phyloP scores from a whole-genome alignment of 1,140 invertebrate genomes.

The Physella acuta region DNA sequence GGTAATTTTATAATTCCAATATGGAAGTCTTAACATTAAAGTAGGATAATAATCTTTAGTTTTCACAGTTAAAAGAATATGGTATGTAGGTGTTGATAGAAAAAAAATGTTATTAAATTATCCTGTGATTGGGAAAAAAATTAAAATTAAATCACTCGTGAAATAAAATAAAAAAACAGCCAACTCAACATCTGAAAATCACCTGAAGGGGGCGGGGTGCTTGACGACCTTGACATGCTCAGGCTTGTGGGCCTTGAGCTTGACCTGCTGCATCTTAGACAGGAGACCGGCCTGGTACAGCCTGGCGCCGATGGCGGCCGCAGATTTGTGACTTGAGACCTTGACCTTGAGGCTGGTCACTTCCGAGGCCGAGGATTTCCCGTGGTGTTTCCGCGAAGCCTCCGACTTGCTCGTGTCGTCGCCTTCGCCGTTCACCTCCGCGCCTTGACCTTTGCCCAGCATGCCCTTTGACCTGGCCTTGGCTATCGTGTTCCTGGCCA shows the following conservation, averaged over 20 bases:
- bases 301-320: conserved; percentile 7
- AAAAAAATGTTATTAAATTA: too few relatives aligned
- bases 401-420: neutral
- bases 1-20: too few relatives aligned
- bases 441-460: conserved; percentile 1
- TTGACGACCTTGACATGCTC: conserved; percentile 14
- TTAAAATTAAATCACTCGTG: too few relatives aligned
- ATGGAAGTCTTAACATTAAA: too few relatives aligned
- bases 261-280: conserved; percentile 11
- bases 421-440: neutral
- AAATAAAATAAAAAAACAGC: too few relatives aligned
- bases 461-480: conserved; percentile 7
- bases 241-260: neutral
- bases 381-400: neutral
- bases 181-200: too few relatives aligned
- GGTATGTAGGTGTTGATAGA: too few relatives aligned
- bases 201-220: conserved; percentile 19
- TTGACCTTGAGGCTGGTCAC: neutral
- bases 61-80: too few relatives aligned
- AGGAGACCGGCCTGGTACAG: conserved; percentile 21
- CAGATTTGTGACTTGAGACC: conserved; percentile 8
- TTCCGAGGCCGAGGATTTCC: neutral
- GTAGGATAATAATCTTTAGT: too few relatives aligned
- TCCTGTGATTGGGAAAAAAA: too few relatives aligned
- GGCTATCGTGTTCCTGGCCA: neutral